phyloP scores from a whole-genome alignment of 2,797 vertebrate species.

The Poecilia wingei region DNA sequence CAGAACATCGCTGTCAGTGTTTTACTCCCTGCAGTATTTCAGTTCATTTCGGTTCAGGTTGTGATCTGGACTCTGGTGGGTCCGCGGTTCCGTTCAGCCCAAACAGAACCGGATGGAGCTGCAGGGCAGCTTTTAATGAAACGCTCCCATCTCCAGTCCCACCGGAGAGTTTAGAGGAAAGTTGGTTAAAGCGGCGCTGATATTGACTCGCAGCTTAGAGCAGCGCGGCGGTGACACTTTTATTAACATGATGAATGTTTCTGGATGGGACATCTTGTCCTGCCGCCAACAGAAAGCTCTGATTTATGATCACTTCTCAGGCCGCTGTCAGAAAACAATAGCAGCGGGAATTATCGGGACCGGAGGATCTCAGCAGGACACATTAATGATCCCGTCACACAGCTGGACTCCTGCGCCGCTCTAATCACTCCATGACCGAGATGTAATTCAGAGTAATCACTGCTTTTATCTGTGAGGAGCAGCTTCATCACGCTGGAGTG shows the following conservation, averaged over 20 bases:
- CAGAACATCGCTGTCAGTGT: too few relatives aligned
- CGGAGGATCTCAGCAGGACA: conserved; percentile 3
- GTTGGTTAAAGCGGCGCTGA: not conserved
- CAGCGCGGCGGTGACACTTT: not conserved
- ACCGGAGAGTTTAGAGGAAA: not conserved
- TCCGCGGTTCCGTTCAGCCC: not conserved
- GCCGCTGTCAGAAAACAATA: conserved; percentile 1
- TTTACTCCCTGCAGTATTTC: too few relatives aligned
- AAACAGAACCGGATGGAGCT: not conserved
- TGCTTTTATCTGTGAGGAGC: not conserved
- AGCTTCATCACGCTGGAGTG: not conserved
- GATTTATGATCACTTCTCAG: not conserved
- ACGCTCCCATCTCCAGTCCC: not conserved
- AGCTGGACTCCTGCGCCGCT: not conserved
- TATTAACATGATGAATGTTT: conserved; percentile 9
- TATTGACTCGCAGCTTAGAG: not conserved
- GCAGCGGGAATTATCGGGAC: not conserved
- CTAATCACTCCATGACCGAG: not conserved
- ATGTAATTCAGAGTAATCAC: not conserved
- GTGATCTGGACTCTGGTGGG: not conserved
- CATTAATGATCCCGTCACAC: not conserved
- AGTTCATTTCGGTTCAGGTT: too few relatives aligned
- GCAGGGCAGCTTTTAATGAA: not conserved
- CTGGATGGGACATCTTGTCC: conserved; percentile 11
- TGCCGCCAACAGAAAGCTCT: not conserved